Conservation (phyloP, 1,140 invertebrate genomes). For the Teleogryllus occipitalis region DNA sequence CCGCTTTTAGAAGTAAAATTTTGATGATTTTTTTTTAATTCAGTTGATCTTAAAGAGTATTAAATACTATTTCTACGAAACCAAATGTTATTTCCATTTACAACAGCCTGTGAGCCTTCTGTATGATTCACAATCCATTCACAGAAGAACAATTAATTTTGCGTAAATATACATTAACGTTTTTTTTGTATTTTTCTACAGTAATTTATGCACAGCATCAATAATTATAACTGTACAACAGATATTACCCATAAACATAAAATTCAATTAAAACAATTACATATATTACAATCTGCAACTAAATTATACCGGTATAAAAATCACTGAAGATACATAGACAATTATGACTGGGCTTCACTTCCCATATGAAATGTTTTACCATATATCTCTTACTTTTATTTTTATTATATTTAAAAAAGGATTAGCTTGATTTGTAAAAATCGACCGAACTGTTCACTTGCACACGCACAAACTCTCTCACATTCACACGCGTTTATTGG, state of each 20-base stretch:
- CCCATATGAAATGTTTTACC: conserved; percentile 9
- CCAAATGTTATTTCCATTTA: not conserved
- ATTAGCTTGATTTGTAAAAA: conserved; percentile 15
- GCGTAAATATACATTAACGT: conserved; percentile 18
- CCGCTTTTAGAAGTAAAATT: not conserved
- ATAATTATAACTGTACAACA: conserved; percentile 18
- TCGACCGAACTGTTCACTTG: not conserved
- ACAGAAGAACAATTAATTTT: conserved; percentile 18
- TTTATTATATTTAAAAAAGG: conserved; percentile 15
- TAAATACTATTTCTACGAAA: not conserved
- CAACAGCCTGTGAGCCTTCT: conserved; percentile 1
- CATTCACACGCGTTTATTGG: conserved; percentile 10
- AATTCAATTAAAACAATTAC: conserved; percentile 19
- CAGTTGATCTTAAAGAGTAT: not conserved
- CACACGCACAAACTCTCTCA: conserved; percentile 2
- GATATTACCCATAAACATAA: conserved; percentile 20
- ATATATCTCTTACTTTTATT: conserved; percentile 9
- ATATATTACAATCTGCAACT: conserved; percentile 19
- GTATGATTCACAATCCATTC: conserved; percentile 21
- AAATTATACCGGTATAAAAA: conserved; percentile 23
- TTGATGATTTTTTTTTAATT: not conserved
- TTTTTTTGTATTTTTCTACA: conserved; percentile 18
- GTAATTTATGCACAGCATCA: conserved; percentile 20
- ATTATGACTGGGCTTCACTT: conserved; percentile 21
- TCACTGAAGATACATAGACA: conserved; percentile 20